Base-by-base conservation (phyloP, 2,888 invertebrate species). In the Luffia ferchaultella region DNA sequence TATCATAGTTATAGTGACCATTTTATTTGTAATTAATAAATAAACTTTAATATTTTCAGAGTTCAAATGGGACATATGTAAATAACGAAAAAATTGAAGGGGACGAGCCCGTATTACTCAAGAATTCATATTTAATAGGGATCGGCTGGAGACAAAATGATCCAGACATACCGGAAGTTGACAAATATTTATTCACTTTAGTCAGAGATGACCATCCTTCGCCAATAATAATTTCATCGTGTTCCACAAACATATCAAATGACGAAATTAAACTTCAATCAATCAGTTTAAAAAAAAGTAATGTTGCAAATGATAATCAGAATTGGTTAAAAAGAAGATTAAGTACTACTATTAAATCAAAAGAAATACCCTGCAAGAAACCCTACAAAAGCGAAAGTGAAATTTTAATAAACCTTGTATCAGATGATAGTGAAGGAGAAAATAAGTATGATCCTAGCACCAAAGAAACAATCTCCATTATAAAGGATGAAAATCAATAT, bases 1-100 rank as follows among this genome's bases (percentile, higher is more conserved):
- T n/a, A n/a, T n/a, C n/a, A n/a, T n/a, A n/a, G n/a, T n/a, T n/a
- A n/a, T n/a, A n/a, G n/a, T n/a, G n/a, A n/a, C n/a, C n/a, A n/a
- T n/a, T n/a, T n/a, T n/a, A n/a, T n/a, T n/a, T n/a, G n/a, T n/a
- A n/a, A n/a, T n/a, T n/a, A n/a, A n/a, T n/a, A n/a, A n/a, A n/a
- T n/a, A n/a, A n/a, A n/a, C 54, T 51, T 54, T 58, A 53, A 60
- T 52, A 53, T 54, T 73, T 79, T 55, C 61, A 88, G 88, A 88
- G 88, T 62, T 71, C 85, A 2, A 89, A 89, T 76, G 89, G 88
- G 48, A 73, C 87, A 17, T 89, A 65, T 65, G 65, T 89, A 49
- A 88, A 88, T 49, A 65, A 67, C 1, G 60, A 59, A 2, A 70
- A 61, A 61, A 82, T 87, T 57, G 55, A 65, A 15, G 62, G 72